phyloP scores from a whole-genome alignment of 2,888 invertebrate genomes.

The Callosobruchus maculatus region DNA sequence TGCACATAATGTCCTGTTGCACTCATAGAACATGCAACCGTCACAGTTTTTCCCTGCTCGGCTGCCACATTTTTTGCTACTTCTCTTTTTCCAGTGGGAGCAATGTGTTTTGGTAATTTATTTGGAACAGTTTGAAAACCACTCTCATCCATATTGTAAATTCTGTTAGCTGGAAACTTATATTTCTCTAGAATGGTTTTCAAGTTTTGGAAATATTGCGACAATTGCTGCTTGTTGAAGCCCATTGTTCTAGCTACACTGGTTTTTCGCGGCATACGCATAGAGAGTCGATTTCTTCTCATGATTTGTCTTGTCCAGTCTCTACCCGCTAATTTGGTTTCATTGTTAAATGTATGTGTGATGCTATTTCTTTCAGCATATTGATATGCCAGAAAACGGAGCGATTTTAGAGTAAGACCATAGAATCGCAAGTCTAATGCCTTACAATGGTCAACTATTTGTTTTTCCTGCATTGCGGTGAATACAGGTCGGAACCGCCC shows the following conservation, averaged over 20 bases:
- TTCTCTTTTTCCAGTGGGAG: conserved; percentile 42
- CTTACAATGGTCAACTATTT: conserved; percentile 10
- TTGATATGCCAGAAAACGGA: conserved; percentile 6
- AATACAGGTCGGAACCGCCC: conserved; percentile 6
- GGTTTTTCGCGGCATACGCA: conserved; percentile 12
- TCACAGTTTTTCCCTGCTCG: conserved; percentile 40
- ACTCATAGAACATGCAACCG: conserved; percentile 37
- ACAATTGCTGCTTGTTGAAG: background rate
- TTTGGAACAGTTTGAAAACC: conserved; percentile 43
- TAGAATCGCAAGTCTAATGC: conserved; percentile 7
- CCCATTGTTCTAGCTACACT: conserved; percentile 5
- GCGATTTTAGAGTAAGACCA: background rate
- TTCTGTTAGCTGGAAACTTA: conserved; percentile 15
- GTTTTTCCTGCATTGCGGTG: conserved; percentile 4
- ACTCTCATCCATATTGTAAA: conserved; percentile 40
- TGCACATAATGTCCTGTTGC: conserved; percentile 37
- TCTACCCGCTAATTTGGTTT: conserved; percentile 12
- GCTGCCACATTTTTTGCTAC: conserved; percentile 36
- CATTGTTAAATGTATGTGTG: conserved; percentile 6
- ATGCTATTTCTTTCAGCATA: conserved; percentile 9
- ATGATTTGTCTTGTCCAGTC: conserved; percentile 12
- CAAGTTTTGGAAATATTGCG: background rate
- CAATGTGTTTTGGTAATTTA: conserved; percentile 39
- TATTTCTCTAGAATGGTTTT: conserved; percentile 1
- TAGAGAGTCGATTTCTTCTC: conserved; percentile 11